Conservation (phyloP, 2,888 invertebrate genomes). For the Nezara viridula region DNA sequence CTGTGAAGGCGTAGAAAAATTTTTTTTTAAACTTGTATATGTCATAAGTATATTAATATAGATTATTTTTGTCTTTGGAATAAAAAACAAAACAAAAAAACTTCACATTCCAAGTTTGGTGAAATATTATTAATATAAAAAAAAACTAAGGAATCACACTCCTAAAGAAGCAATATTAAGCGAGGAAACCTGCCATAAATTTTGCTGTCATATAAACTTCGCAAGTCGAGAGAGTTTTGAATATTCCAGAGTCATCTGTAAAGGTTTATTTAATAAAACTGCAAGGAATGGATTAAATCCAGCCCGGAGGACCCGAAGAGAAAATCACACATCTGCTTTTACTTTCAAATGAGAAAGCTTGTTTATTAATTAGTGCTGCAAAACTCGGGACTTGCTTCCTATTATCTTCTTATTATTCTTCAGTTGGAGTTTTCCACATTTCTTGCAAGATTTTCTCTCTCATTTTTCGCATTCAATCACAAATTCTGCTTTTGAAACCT, state of each 20-base stretch:
- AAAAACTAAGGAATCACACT: neutral
- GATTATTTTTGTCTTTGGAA: too few species aligned
- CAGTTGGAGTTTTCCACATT: neutral
- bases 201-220: neutral
- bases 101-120: neutral
- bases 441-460: neutral
- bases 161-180: neutral
- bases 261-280: neutral
- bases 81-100: too few species aligned
- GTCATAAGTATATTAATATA: too few species aligned
- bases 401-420: neutral
- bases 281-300: neutral
- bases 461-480: too few species aligned
- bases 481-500: too few species aligned
- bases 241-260: neutral
- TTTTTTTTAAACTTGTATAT: too few species aligned
- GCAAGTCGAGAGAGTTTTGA: neutral
- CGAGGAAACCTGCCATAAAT: neutral
- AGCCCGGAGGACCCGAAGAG: neutral
- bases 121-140: neutral
- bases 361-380: neutral
- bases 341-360: neutral
- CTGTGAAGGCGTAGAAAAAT: too few species aligned
- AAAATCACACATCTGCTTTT: neutral
- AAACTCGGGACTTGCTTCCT: neutral